A percentile compares a stretch with the other conserved stretches of the same genome.
phyloP scores from a whole-genome alignment of 1,140 invertebrate genomes.

The Achatina immaculata region DNA sequence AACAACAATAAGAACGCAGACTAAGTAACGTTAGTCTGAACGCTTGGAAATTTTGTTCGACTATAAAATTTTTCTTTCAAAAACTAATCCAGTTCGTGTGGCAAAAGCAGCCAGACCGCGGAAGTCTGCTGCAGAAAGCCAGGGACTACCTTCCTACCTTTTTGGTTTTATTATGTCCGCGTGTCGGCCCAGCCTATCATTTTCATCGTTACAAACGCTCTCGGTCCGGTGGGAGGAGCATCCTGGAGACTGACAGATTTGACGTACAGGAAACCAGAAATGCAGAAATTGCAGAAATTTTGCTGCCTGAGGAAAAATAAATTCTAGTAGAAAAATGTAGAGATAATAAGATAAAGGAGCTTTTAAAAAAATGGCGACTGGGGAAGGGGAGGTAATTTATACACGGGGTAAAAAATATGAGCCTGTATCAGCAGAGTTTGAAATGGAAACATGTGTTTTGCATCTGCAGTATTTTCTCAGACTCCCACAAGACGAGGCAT shows the following conservation, averaged over 20 bases:
- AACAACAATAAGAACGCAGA: not conserved
- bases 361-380: too few relatives aligned
- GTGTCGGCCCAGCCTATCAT: not conserved
- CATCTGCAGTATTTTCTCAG: too few relatives aligned
- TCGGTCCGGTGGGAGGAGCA: not conserved
- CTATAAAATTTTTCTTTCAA: not conserved
- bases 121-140: slow-evolving; percentile 26
- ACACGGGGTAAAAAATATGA: too few relatives aligned
- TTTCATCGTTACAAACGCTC: not conserved
- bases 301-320: too few relatives aligned
- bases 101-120: slow-evolving; percentile 25
- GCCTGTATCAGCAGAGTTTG: too few relatives aligned
- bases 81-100: not conserved
- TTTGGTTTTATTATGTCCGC: slow-evolving; percentile 18
- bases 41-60: not conserved
- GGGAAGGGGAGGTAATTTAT: too few relatives aligned
- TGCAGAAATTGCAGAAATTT: not conserved
- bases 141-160: not conserved
- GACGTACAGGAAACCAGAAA: not conserved
- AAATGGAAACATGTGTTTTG: too few relatives aligned
- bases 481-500: too few relatives aligned
- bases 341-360: not conserved
- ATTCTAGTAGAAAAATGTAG: not conserved
- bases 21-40: slow-evolving; percentile 6
- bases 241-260: not conserved